Evolutionary conservation across 1,140 invertebrate species (phyloP).

Genomic region (Lepidurus arcticus): DNA sequence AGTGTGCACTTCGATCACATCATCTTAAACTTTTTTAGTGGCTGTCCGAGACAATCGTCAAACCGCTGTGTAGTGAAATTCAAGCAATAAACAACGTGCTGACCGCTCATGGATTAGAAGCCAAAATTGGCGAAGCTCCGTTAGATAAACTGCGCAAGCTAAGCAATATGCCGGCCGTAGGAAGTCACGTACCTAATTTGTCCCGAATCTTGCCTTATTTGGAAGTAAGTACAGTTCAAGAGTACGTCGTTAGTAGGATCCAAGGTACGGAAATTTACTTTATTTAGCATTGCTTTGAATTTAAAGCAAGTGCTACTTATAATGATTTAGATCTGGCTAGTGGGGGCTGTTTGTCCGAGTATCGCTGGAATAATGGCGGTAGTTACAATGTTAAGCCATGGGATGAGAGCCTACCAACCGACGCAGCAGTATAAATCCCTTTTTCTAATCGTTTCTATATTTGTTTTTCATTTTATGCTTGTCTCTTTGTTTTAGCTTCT

Average conservation of each 20-base stretch:
- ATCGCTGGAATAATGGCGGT: conserved; percentile 66
- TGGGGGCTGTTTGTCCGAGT: conserved; percentile 74
- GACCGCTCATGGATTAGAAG: conserved; percentile 63
- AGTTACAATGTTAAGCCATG: conserved; percentile 65
- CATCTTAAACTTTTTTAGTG: conserved; percentile 51
- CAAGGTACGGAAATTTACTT: conserved; percentile 45
- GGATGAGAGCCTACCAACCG: conserved; percentile 71
- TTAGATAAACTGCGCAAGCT: conserved; percentile 60
- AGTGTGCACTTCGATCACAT: neutral
- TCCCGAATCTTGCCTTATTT: conserved; percentile 66
- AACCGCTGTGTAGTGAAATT: conserved; percentile 63
- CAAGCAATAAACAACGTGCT: conserved; percentile 59
- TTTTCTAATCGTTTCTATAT: neutral
- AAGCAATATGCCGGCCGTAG: conserved; percentile 49
- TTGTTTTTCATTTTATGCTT: neutral
- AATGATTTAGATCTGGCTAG: conserved; percentile 56
- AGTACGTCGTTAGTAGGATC: conserved; percentile 71
- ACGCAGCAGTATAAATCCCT: conserved; percentile 62
- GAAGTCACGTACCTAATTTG: conserved; percentile 60
- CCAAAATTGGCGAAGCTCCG: conserved; percentile 54
- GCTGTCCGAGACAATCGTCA: conserved; percentile 69
- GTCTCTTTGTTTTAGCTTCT: conserved; percentile 55
- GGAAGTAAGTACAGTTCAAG: conserved; percentile 70
- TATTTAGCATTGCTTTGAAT: conserved; percentile 9
- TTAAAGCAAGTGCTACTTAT: conserved; percentile 3